Evolutionary conservation across 2,113 vertebrate genomes (phyloP).

Genomic region (Epinephelus lanceolatus): DNA sequence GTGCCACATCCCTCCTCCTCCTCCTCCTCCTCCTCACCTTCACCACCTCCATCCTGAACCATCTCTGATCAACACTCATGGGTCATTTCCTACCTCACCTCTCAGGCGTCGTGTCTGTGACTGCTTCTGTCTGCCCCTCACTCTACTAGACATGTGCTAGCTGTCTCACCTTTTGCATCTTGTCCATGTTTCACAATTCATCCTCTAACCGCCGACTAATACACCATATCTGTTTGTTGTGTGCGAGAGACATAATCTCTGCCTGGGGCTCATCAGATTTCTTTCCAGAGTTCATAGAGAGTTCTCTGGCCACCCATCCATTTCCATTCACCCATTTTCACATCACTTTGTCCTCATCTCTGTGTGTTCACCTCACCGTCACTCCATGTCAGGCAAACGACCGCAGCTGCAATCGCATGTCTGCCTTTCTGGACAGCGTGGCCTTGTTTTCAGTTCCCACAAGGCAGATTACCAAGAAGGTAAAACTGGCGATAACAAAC

Average conservation of each 20-base stretch:
- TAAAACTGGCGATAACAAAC: conserved; percentile 80
- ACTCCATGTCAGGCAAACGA: conserved; percentile 87
- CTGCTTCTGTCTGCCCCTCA: conserved; percentile 17
- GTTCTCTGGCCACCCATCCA: conserved; percentile 51
- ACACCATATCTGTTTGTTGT: conserved; percentile 13
- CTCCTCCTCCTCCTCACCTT: conserved; percentile 29
- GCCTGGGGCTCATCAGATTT: conserved; percentile 31
- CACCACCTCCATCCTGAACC: conserved; percentile 34
- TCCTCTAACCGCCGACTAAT: conserved; percentile 45
- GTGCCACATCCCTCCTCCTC: conserved; percentile 82
- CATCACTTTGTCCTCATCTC: conserved; percentile 73
- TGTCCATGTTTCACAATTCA: conserved; percentile 28
- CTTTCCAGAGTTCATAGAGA: conserved; percentile 38
- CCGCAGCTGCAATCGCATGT: conserved; percentile 89
- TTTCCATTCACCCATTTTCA: conserved; percentile 69
- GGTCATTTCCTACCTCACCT: conserved; percentile 22
- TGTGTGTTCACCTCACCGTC: conserved; percentile 75
- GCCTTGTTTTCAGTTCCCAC: conserved; percentile 84
- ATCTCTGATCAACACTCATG: conserved; percentile 16
- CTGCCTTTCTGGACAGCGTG: conserved; percentile 90
- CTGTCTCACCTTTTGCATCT: conserved; percentile 27
- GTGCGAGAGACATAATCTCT: conserved; percentile 39
- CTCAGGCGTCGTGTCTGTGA: conserved; percentile 20
- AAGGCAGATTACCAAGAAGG: conserved; percentile 90
- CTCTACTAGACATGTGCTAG: conserved; percentile 1